Base-by-base conservation (phyloP, 2,888 invertebrate genomes). In the Caenorhabditis japonica region DNA sequence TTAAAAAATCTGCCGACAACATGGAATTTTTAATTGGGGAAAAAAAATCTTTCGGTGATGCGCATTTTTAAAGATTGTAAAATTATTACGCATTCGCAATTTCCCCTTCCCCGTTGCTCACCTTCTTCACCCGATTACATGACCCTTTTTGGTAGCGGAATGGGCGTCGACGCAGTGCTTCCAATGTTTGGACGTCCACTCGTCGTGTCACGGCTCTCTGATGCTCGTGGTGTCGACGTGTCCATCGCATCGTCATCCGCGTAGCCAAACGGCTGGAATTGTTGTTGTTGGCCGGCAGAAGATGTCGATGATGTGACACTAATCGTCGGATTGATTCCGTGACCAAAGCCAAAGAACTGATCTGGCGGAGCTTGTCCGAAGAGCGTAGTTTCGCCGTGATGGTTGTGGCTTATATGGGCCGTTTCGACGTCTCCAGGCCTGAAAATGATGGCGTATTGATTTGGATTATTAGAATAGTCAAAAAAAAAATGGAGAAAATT, bases 161-260 rank as follows among this genome's bases (percentile, higher is more conserved):
- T 64, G 4, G 64, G 64, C 25, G 64, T 64, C 13, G 64, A 64
- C 38, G 64, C 64, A 25, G 55, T 55, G 30, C 53, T 56, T 55
- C 64, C 64, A 17, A 64, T 33, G 33, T 25, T 36, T 7, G 33
- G 21, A 12, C 53, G 56, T 34, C 49, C 44, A 12, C 38, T 49
- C n/a, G 49, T 30, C 13, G 34, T 38, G 21, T 64, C 64, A n/a
- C 64, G 55, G 17, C 64, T 64, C 49, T 74, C 69, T n/a, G 51
- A 51, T 0, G 74, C 74, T 36, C 75, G 21, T 34, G 75, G 75
- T 21, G 75, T 75, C 5, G 74, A 74, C 36, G 75, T 75, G 66
- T 75, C 75, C 75, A 75, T 75, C 8, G 69, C 49, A 36, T 75
- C 75, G 30, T 70, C 74, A 8, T 68, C 62, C 7, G 27, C 8